Conservation (phyloP, 2,888 invertebrate genomes). For the Rutpela maculata region DNA sequence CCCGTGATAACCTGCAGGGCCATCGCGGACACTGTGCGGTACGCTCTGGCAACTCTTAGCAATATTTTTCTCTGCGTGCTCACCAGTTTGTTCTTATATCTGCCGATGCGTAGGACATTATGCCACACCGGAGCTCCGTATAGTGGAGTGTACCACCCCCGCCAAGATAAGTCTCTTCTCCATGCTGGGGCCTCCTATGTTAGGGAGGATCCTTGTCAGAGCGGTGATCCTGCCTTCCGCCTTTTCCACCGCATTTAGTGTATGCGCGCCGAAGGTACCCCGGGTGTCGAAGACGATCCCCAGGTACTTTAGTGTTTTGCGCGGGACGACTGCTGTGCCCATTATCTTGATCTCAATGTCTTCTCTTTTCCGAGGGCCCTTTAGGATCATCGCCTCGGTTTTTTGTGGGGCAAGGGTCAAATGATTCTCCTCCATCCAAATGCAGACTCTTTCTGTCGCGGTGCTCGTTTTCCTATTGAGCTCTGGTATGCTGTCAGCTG, state of each 20-base stretch:
- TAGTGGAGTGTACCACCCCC: constrained; percentile 35
- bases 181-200: constrained; percentile 32
- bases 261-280: constrained; percentile 50
- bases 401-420: background rate
- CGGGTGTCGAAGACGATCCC: constrained; percentile 52
- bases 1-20: constrained; percentile 23
- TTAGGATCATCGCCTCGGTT: constrained; percentile 2
- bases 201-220: constrained; percentile 56
- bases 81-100: constrained; percentile 21
- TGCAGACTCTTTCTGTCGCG: background rate
- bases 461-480: background rate
- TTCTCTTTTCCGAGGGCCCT: constrained; percentile 1
- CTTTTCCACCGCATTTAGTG: constrained; percentile 44
- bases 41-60: constrained; percentile 22
- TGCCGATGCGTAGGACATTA: background rate
- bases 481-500: background rate
- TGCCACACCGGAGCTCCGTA: constrained; percentile 46
- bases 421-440: background rate
- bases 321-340: background rate
- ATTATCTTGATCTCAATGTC: constrained; percentile 16
- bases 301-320: constrained; percentile 51
- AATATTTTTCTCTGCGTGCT: constrained; percentile 28
- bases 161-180: constrained; percentile 36
- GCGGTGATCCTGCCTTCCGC: constrained; percentile 45
- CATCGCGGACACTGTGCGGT: constrained; percentile 20